These are phyloP conservation scores for Oegoconia quadripuncta DNA, from an alignment of 2,888 invertebrate species.

Conservation along the genomic window DNA sequence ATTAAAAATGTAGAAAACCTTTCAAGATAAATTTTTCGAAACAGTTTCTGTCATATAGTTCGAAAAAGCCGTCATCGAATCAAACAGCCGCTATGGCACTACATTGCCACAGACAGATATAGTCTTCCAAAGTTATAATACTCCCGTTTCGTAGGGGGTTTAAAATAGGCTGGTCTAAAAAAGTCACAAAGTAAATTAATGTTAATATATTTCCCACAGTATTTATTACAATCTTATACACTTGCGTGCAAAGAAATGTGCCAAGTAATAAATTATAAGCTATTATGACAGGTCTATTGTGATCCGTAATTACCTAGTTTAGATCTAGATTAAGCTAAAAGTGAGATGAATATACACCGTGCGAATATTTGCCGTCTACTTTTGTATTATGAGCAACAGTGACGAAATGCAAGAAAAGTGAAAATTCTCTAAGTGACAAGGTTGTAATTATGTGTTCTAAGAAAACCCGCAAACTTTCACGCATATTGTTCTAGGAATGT, in stretches of 20 bases:
- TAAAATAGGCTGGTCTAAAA: neutral
- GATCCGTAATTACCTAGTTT: conserved; percentile 16
- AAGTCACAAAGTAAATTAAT: neutral
- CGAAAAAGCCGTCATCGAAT: no score
- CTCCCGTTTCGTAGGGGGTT: no score
- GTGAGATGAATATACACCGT: conserved; percentile 38
- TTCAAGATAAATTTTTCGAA: no score
- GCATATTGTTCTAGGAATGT: conserved; percentile 8
- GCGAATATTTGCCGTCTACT: conserved; percentile 32
- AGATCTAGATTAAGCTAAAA: conserved; percentile 27
- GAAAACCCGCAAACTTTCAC: conserved; percentile 20
- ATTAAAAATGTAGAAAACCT: no score
- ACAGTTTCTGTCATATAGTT: no score
- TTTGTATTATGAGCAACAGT: conserved; percentile 29
- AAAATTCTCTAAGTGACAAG: conserved; percentile 30
- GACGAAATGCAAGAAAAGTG: conserved; percentile 46
- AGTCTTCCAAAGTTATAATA: no score
- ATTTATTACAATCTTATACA: conserved; percentile 2
- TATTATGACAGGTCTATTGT: conserved; percentile 10
- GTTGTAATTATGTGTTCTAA: conserved; percentile 26
- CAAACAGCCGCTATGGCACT: no score
- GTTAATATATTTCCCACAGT: conserved; percentile 4
- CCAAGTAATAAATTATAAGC: conserved; percentile 10
- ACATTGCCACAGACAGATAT: no score
- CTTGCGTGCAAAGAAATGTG: conserved; percentile 10